Evolutionary conservation across 1,140 invertebrate species (phyloP).

Genomic region (Aphis gossypii): DNA sequence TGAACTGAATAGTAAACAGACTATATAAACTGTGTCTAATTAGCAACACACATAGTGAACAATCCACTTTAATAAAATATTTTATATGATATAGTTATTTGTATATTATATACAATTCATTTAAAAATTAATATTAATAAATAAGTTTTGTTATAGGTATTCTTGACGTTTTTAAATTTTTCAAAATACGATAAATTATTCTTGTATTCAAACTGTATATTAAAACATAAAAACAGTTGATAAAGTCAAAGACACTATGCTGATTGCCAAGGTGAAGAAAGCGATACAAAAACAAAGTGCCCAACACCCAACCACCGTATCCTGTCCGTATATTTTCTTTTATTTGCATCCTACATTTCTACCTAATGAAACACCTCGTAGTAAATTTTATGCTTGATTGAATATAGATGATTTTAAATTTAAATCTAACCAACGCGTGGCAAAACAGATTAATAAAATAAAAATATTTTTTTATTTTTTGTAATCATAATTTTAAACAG

Average conservation of each 20-base stretch:
- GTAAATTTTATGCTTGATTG: neutral
- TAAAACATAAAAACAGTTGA: neutral
- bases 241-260: neutral
- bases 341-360: neutral
- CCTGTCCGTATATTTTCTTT: neutral
- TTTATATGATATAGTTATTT: too few relatives aligned
- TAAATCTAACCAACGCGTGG: neutral
- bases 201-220: too few relatives aligned
- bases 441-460: neutral
- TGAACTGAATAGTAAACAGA: too few relatives aligned
- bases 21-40: too few relatives aligned
- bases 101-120: too few relatives aligned
- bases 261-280: neutral
- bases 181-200: too few relatives aligned
- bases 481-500: neutral
- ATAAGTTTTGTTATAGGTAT: too few relatives aligned
- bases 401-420: neutral
- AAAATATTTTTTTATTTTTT: neutral
- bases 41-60: too few relatives aligned
- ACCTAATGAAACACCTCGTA: neutral
- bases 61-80: too few relatives aligned
- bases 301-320: neutral
- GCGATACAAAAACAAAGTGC: neutral
- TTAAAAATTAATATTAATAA: too few relatives aligned
- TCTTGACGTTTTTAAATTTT: too few relatives aligned